A percentile compares a stretch with the other conserved stretches of the same genome.
Conservation (phyloP, 2,113 vertebrate species). For the Archocentrus centrarchus region DNA sequence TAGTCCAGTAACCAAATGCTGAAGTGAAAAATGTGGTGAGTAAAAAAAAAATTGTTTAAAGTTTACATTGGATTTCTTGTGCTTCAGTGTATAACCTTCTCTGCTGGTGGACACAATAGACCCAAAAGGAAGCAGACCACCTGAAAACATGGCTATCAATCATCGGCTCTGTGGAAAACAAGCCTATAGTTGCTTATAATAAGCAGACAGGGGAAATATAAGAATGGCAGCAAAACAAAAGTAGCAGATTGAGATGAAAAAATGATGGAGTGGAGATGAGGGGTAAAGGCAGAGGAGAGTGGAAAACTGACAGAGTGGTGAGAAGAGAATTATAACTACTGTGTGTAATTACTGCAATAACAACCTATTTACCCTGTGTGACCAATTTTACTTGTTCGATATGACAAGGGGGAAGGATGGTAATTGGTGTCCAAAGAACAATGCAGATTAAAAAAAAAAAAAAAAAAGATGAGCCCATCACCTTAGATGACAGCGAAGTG, state of each 20-base stretch:
- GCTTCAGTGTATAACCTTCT: neutral
- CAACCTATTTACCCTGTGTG: conserved; percentile 54
- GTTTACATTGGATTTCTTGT: conserved; percentile 6
- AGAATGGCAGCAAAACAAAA: conserved; percentile 14
- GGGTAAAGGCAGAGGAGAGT: neutral
- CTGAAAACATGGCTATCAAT: conserved; percentile 1
- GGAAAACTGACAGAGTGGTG: conserved; percentile 20
- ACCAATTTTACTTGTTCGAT: conserved; percentile 45
- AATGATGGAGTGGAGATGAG: neutral
- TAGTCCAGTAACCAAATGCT: neutral
- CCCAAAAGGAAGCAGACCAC: neutral
- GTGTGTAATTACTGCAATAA: conserved; percentile 59
- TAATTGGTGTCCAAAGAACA: conserved; percentile 57
- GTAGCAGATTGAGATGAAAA: neutral
- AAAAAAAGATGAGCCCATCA: conserved; percentile 41
- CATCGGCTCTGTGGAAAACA: conserved; percentile 11
- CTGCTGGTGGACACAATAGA: neutral
- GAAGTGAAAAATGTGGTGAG: neutral
- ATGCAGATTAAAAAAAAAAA: conserved; percentile 44
- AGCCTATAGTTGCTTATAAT: conserved; percentile 18
- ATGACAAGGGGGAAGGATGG: conserved; percentile 28
- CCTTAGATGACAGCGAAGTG: neutral
- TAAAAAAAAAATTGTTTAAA: neutral
- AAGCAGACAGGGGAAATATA: conserved; percentile 34
- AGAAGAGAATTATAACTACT: conserved; percentile 37